Base-by-base conservation (phyloP, 2,797 vertebrate species). In the Centroberyx gerrardi region DNA sequence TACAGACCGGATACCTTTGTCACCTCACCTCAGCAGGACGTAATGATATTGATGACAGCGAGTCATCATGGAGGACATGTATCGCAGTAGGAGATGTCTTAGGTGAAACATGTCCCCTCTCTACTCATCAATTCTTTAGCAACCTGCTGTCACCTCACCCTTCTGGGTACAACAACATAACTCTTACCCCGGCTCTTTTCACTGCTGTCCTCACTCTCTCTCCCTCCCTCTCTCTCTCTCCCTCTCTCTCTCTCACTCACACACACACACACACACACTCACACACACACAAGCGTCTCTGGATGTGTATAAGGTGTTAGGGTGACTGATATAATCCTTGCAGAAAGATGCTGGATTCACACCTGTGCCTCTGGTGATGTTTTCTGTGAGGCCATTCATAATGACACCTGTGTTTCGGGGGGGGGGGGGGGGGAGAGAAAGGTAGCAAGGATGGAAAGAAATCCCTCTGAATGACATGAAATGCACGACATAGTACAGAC, bases 31-130 rank as follows among this genome's bases (percentile, higher is more conserved):
- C 90, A 82, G 90, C 87, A 84, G 90, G 90, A 82, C 82, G 81
- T 88, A 87, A 92, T 90, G 87, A 92, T 91, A 92, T 89, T 93
- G 91, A 93, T 94, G 91, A 92, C 90, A 92, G 89, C 83, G 91
- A 93, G 90, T 92, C 87, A 90, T 92, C 87, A 78, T 53, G 78
- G 90, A 87, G 84, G 90, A 92, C 89, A 87, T 93, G 94, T 93
- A 92, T 92, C 92, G 74, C 92, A 90, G 93, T 83, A 70, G 92
- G 93, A 90, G 86, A 81, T 79, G 89, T 91, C 90, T 88, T 53
- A 74, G 92, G 91, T 92, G 92, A 95, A 92, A 90, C 90, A 92
- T 92, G 93, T 91, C 89, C 85, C 82, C 83, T 87, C 80, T 82
- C 87, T 76, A 33, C 87, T 93, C 92, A 94, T 95, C 91, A 92